Evolutionary conservation across 2,113 vertebrate genomes (phyloP).

Genomic region (Notothenia rossii): DNA sequence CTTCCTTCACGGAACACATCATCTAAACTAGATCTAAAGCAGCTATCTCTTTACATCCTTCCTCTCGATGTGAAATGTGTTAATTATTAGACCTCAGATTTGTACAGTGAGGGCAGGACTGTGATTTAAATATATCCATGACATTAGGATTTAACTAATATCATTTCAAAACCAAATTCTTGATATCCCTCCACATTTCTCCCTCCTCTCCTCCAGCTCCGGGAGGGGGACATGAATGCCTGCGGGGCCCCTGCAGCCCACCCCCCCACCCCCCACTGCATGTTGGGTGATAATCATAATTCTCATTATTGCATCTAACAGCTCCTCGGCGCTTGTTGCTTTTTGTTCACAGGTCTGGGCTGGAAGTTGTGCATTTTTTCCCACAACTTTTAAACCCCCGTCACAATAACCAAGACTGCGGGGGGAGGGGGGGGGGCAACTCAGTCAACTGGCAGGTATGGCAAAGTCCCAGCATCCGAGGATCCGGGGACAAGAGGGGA

Average conservation of each 20-base stretch:
- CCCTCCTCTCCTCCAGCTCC: no score
- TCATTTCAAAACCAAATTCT: constrained; percentile 1
- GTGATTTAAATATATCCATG: background rate
- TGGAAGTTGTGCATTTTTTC: constrained; percentile 19
- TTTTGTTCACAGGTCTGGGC: constrained; percentile 50
- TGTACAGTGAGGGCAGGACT: background rate
- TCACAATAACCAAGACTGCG: background rate
- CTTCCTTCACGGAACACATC: constrained; percentile 62
- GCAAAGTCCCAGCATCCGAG: constrained; percentile 27
- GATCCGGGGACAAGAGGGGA: background rate
- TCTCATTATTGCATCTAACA: constrained; percentile 57
- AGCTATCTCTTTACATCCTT: constrained; percentile 66
- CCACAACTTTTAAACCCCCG: constrained; percentile 23
- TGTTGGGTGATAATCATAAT: background rate
- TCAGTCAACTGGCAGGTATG: constrained; percentile 27
- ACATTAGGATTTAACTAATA: background rate
- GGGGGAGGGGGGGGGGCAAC: background rate
- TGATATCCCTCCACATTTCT: background rate
- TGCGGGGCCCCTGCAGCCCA: background rate
- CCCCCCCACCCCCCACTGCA: background rate
- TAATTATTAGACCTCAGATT: constrained; percentile 10
- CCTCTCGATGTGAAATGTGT: constrained; percentile 11
- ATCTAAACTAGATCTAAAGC: constrained; percentile 68
- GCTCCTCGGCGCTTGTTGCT: constrained; percentile 42
- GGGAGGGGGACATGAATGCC: background rate